Base-by-base conservation (phyloP, 2,113 vertebrate species). In the Candoia aspera region DNA sequence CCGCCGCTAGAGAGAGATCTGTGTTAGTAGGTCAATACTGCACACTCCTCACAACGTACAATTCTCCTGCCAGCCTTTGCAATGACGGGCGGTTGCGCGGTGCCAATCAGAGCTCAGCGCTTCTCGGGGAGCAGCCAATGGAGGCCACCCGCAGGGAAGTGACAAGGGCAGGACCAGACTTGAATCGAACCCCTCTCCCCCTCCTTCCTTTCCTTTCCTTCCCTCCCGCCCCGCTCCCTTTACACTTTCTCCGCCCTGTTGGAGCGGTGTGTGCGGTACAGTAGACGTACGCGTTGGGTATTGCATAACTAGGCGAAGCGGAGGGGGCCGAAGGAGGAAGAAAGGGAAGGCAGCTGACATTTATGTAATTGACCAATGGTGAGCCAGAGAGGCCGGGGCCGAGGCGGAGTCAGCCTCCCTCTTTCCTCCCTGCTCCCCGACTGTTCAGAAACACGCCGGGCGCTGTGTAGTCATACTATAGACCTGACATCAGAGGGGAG, bases 1-100 rank as follows among this genome's bases (percentile, higher is more conserved):
- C 96, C 54, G 93, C 96, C 93, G 96, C 90, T 95, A 96, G 96
- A 87, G 95, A 97, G 96, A 97, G 98, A 99, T 99, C 96, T 99
- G 98, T 99, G 99, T 99, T 99, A 99, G 98, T 99, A 98, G 98
- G 98, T 99, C 99, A 99, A 94, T 94, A 95, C 94, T 95, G 95
- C 95, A 94, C 79, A 17, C 93, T 95, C 94, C 92, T 94, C 95
- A 93, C 92, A 87, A 94, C 96, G 97, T 96, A 94, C 96, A 90
- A 87, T 84, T 95, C 96, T 95, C 95, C 95, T 96, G 97, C 97
- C 97, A 94, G 97, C 95, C 96, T 94, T 79, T 42, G 79, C 90
- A 1, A 89, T 97, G 97, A 97, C 93, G 93, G 96, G 96, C 96
- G 95, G 95, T 91, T 21, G 0, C 86, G 0, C 17, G 29, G 90